Conservation (phyloP, 2,113 vertebrate species). For the Scatophagus argus region DNA sequence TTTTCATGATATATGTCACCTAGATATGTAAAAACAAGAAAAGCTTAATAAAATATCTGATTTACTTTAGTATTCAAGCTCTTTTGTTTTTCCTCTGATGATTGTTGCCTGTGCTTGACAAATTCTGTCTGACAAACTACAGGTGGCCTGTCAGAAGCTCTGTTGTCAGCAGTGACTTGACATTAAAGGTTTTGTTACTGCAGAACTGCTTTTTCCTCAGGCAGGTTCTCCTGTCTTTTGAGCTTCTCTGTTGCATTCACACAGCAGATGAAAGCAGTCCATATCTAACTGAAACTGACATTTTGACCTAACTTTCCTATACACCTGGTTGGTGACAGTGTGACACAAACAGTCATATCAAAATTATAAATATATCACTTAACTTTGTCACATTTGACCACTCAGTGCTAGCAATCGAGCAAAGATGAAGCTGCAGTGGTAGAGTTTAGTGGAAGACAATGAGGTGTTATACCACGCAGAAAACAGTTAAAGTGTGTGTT, state of each 20-base stretch:
- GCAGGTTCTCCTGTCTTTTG: neutral
- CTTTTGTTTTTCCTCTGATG: neutral
- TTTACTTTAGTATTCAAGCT: neutral
- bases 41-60: neutral
- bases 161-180: neutral
- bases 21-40: neutral
- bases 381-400: conserved; percentile 26
- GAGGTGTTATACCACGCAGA: neutral
- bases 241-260: neutral
- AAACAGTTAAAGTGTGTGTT: neutral
- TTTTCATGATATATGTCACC: neutral
- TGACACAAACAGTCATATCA: neutral
- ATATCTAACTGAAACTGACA: neutral
- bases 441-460: neutral
- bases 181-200: neutral
- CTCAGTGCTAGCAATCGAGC: neutral
- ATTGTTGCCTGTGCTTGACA: neutral
- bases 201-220: neutral
- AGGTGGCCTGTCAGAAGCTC: neutral
- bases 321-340: neutral
- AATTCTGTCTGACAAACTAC: neutral
- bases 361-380: neutral
- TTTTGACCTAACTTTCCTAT: neutral
- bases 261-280: neutral
- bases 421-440: neutral